phyloP scores from a whole-genome alignment of 1,140 invertebrate species.

The Agraylea sexmaculata region DNA sequence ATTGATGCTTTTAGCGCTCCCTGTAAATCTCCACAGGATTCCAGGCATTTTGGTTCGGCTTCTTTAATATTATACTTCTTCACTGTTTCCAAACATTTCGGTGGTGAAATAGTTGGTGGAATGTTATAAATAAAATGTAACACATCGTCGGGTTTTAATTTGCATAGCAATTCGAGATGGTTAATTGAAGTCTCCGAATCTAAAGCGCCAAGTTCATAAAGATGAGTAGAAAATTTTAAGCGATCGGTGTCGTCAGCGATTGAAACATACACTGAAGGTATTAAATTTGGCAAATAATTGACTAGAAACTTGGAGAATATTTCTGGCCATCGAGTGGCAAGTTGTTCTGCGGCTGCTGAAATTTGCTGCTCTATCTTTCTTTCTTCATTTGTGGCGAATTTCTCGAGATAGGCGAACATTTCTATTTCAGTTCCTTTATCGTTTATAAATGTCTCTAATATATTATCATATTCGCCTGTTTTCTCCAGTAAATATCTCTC shows the following conservation, averaged over 20 bases:
- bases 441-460: conserved; percentile 30
- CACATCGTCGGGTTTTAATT: conserved; percentile 22
- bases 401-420: conserved; percentile 32
- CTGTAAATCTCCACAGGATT: conserved; percentile 20
- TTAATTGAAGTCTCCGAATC: conserved; percentile 26
- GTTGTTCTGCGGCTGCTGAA: conserved; percentile 17
- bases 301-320: conserved; percentile 26
- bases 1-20: conserved; percentile 16
- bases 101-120: conserved; percentile 28
- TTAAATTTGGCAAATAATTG: conserved; percentile 23
- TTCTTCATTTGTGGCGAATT: conserved; percentile 16
- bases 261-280: conserved; percentile 21
- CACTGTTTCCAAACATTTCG: conserved; percentile 29
- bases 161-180: conserved; percentile 29
- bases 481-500: conserved; percentile 18
- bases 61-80: conserved; percentile 24
- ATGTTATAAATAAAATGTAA: conserved; percentile 26
- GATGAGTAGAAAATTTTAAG: conserved; percentile 26
- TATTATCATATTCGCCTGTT: conserved; percentile 19
- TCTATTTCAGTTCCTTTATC: conserved; percentile 27
- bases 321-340: conserved; percentile 24
- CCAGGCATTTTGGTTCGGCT: conserved; percentile 31
- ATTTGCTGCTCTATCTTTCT: conserved; percentile 23
- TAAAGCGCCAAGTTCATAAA: conserved; percentile 27
- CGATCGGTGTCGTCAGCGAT: conserved; percentile 21